Percentiles rank a stretch among this genome's conserved stretches.
phyloP scores from a whole-genome alignment of 2,797 vertebrate species.

The Crypturellus tataupa region DNA sequence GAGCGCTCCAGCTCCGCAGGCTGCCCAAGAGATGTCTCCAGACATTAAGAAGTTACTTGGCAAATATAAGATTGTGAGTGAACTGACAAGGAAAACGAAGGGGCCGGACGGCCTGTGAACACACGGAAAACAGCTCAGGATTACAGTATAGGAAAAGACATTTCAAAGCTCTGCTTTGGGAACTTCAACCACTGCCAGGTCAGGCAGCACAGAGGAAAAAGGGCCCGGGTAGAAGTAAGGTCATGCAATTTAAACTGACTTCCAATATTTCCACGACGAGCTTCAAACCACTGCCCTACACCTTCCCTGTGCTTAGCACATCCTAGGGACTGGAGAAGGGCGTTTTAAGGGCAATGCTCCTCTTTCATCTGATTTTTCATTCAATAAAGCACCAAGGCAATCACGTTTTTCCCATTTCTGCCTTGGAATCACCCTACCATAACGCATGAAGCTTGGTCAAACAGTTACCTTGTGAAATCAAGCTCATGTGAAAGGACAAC shows the following conservation, averaged over 20 bases:
- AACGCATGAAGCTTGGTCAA: neutral
- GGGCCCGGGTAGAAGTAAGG: neutral
- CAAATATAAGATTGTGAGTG: neutral
- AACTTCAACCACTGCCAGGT: conserved; percentile 9
- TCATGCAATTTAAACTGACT: neutral
- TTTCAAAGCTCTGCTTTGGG: conserved; percentile 4
- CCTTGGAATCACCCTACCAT: neutral
- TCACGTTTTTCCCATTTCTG: neutral
- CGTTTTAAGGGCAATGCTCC: neutral
- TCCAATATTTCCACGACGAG: neutral
- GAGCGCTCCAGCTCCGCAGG: neutral
- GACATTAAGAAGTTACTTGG: neutral
- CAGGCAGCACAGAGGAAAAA: neutral
- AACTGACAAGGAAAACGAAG: neutral
- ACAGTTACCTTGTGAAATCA: neutral
- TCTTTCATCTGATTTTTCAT: neutral
- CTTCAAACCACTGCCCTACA: neutral
- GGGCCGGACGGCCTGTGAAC: neutral
- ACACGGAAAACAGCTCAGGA: conserved; percentile 22
- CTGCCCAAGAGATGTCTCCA: neutral
- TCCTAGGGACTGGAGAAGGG: neutral
- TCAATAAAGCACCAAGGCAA: neutral
- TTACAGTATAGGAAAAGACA: conserved; percentile 8
- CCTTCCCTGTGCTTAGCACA: neutral
- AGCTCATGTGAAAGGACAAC: neutral